Evolutionary conservation across 2,113 vertebrate species (phyloP).

Genomic region (Loxodonta africana): DNA sequence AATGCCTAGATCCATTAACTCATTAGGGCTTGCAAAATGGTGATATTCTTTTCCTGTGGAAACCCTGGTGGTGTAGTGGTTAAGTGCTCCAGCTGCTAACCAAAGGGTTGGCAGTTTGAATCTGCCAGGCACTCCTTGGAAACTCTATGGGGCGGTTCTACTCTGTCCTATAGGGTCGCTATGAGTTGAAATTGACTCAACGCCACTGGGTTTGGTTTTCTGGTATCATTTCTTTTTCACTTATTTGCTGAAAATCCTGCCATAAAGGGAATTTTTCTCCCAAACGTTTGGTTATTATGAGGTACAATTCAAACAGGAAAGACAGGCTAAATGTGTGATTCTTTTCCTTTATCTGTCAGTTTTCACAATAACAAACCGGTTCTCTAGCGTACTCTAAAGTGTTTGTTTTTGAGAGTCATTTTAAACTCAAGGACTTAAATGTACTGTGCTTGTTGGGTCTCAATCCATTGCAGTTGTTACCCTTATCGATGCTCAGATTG

Average conservation of each 20-base stretch:
- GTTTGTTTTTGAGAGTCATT: not conserved
- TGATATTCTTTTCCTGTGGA: not conserved
- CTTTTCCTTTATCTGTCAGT: not conserved
- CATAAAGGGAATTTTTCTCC: not conserved
- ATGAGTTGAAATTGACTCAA: too few relatives aligned
- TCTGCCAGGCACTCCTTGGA: too few relatives aligned
- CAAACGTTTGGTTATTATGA: not conserved
- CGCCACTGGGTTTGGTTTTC: too few relatives aligned
- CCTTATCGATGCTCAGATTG: not conserved
- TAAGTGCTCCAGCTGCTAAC: too few relatives aligned
- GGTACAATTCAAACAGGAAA: not conserved
- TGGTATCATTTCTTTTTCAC: not conserved
- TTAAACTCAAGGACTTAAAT: not conserved
- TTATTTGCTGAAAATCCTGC: not conserved
- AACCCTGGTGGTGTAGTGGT: too few relatives aligned
- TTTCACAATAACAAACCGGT: constrained; percentile 19
- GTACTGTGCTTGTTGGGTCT: not conserved
- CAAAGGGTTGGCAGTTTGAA: too few relatives aligned
- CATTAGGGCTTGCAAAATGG: not conserved
- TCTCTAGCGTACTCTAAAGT: not conserved
- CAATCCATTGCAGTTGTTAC: rapidly evolving
- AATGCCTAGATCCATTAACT: rapidly evolving
- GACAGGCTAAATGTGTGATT: not conserved
- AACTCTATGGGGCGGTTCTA: too few relatives aligned
- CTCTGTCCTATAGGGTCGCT: too few relatives aligned